phyloP scores from a whole-genome alignment of 2,113 vertebrate species.

The Ancistrus triradiatus region DNA sequence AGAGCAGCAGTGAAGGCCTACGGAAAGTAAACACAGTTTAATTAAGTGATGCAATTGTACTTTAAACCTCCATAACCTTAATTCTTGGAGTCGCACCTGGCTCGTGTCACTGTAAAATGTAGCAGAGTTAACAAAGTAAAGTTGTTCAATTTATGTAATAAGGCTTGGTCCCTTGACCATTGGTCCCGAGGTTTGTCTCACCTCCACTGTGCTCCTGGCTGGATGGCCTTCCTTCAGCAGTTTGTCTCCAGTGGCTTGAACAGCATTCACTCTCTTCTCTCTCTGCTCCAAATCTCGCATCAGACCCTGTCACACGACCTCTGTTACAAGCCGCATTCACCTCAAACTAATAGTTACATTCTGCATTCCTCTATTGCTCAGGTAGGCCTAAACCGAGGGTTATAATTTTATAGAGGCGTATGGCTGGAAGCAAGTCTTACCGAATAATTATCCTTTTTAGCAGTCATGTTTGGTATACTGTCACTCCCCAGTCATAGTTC shows the following conservation, averaged over 20 bases:
- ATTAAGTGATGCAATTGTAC: too few species aligned
- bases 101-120: too few species aligned
- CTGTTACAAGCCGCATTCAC: neutral
- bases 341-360: neutral
- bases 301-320: slow-evolving; percentile 69
- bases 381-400: neutral
- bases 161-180: too few species aligned
- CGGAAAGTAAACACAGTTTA: neutral
- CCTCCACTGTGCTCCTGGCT: slow-evolving; percentile 79
- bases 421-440: slow-evolving; percentile 56
- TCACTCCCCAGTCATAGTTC: slow-evolving; percentile 92
- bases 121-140: too few species aligned
- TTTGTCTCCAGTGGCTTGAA: slow-evolving; percentile 78
- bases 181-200: slow-evolving; percentile 49
- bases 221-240: slow-evolving; percentile 84
- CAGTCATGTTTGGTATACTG: slow-evolving; percentile 78
- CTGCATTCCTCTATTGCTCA: neutral
- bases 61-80: too few species aligned
- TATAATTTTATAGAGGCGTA: too few species aligned
- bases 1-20: slow-evolving; percentile 87
- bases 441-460: slow-evolving; percentile 93
- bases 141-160: too few species aligned
- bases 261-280: slow-evolving; percentile 79
- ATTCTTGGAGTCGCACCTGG: too few species aligned
- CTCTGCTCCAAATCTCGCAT: slow-evolving; percentile 88